Evolutionary conservation across 1,140 invertebrate species (phyloP).

Genomic region (Caerostris extrusa): DNA sequence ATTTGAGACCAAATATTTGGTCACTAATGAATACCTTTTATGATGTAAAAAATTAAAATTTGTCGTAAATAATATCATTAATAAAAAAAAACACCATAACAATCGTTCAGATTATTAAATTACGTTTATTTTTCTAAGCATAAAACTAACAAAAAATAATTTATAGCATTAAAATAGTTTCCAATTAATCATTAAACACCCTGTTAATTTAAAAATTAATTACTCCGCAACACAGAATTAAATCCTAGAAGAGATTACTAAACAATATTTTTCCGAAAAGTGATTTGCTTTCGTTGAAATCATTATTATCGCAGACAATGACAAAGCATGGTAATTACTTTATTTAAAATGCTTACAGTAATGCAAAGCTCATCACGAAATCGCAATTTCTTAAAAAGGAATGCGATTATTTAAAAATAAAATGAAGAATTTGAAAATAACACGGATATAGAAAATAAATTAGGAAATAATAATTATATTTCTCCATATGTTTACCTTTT

Average conservation of each 20-base stretch:
- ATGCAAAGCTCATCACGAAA: conserved; percentile 20
- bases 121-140: too few species aligned
- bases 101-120: too few species aligned
- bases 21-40: too few species aligned
- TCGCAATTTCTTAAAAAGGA: not conserved
- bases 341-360: conserved; percentile 9
- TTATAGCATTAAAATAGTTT: too few species aligned
- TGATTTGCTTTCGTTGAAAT: not conserved
- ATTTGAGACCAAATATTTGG: too few species aligned
- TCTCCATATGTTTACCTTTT: not conserved
- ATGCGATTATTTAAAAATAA: not conserved
- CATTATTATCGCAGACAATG: not conserved
- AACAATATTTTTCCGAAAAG: not conserved
- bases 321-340: conserved; percentile 11
- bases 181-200: too few species aligned
- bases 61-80: too few species aligned
- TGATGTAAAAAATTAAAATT: too few species aligned
- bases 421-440: not conserved
- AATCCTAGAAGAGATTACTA: not conserved
- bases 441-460: not conserved
- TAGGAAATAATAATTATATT: conserved; percentile 1
- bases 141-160: too few species aligned
- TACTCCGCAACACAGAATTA: not conserved
- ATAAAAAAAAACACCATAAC: too few species aligned
- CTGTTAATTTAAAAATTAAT: too few species aligned